Evolutionary conservation across 2,113 vertebrate genomes (phyloP).

Genomic region (Eurypyga helias): DNA sequence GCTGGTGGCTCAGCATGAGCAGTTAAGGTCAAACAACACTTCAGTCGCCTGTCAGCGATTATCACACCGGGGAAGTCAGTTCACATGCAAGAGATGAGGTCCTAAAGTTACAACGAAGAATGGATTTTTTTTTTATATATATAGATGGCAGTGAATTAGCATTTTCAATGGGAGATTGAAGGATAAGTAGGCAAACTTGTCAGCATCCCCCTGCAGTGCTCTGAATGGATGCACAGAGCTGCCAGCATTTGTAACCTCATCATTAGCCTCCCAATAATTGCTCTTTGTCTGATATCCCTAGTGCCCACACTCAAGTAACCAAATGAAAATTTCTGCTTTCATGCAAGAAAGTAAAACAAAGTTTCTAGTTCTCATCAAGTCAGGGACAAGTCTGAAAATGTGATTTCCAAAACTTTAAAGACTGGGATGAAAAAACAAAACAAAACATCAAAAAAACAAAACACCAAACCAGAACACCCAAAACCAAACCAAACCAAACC

Average conservation of each 20-base stretch:
- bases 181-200: not conserved
- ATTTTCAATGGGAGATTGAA: not conserved
- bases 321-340: not conserved
- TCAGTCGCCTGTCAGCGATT: not conserved
- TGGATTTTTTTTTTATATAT: not conserved
- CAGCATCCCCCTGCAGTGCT: not conserved
- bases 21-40: not conserved
- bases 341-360: not conserved
- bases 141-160: not conserved
- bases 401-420: not conserved
- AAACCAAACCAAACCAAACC: too few species aligned
- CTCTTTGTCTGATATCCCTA: not conserved
- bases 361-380: not conserved
- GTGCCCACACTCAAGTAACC: not conserved
- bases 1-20: not conserved
- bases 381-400: not conserved
- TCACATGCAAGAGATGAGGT: not conserved
- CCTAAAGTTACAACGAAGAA: not conserved
- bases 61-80: not conserved
- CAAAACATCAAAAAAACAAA: too few species aligned
- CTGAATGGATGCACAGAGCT: not conserved
- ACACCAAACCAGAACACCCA: too few species aligned
- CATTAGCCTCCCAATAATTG: not conserved
- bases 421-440: too few species aligned
- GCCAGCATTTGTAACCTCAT: not conserved